Conservation (phyloP, 1,140 invertebrate genomes). For the Planococcus citri region DNA sequence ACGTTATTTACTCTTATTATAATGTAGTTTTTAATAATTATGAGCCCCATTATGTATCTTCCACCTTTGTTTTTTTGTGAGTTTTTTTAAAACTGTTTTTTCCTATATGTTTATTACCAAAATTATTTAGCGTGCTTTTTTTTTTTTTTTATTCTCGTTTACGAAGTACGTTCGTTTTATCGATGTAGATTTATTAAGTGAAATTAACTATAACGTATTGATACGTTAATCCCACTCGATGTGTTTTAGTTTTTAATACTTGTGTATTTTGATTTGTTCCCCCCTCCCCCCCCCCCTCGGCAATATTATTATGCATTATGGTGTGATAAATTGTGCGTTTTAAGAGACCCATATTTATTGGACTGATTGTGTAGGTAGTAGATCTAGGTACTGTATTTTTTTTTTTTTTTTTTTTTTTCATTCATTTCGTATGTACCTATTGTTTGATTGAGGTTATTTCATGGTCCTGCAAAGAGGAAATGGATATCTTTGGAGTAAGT, state of each 20-base stretch:
- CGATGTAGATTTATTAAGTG: neutral
- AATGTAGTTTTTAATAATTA: neutral
- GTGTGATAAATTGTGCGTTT: too few relatives aligned
- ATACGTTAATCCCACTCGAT: neutral
- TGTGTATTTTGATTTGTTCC: too few relatives aligned
- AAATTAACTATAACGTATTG: neutral
- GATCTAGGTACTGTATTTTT: too few relatives aligned
- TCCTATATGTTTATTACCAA: neutral
- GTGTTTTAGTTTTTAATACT: neutral
- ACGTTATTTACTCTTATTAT: neutral
- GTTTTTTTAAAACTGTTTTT: neutral
- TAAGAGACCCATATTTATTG: too few relatives aligned
- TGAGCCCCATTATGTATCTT: neutral
- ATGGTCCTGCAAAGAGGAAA: too few relatives aligned
- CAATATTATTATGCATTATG: too few relatives aligned
- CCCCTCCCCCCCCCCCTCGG: too few relatives aligned
- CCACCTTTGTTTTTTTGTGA: neutral
- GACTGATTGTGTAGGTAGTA: too few relatives aligned
- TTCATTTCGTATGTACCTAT: too few relatives aligned
- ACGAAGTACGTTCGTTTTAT: neutral
- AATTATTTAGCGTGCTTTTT: neutral
- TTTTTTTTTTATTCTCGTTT: neutral
- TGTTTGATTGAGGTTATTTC: too few relatives aligned
- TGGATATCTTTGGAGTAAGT: too few relatives aligned
- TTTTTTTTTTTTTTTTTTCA: too few relatives aligned